Evolutionary conservation across 1,140 invertebrate genomes (phyloP).

Genomic region (Diprion similis): DNA sequence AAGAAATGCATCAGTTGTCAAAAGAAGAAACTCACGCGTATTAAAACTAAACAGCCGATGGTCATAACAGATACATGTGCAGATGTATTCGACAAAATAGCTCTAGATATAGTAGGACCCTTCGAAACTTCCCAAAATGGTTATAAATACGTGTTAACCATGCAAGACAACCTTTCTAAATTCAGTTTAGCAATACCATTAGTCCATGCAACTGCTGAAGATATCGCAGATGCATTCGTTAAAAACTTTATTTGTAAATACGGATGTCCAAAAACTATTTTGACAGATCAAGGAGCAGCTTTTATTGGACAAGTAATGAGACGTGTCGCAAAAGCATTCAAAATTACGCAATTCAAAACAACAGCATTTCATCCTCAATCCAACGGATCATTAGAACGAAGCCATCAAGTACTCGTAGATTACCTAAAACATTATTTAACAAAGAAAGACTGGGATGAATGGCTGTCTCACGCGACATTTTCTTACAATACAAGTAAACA

Average conservation of each 20-base stretch:
- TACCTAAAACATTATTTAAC: constrained; percentile 36
- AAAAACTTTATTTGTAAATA: constrained; percentile 34
- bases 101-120: constrained; percentile 26
- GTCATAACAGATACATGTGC: constrained; percentile 27
- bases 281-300: constrained; percentile 41
- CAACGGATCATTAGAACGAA: constrained; percentile 37
- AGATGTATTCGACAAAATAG: constrained; percentile 26
- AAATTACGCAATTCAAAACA: constrained; percentile 31
- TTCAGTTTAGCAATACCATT: constrained; percentile 32
- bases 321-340: constrained; percentile 33
- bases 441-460: constrained; percentile 45
- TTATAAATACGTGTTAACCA: constrained; percentile 24
- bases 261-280: constrained; percentile 34
- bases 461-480: constrained; percentile 21
- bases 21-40: constrained; percentile 22
- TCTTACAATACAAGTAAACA: background rate
- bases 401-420: constrained; percentile 32
- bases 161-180: constrained; percentile 43
- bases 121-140: constrained; percentile 20
- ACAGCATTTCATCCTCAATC: constrained; percentile 36
- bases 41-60: background rate
- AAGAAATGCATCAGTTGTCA: constrained; percentile 28
- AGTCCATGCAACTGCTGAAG: constrained; percentile 27
- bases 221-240: constrained; percentile 33
- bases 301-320: constrained; percentile 34